Percentiles rank a stretch among this genome's conserved stretches.
Conservation (phyloP, 2,888 invertebrate genomes). For the Rhagium mordax region DNA sequence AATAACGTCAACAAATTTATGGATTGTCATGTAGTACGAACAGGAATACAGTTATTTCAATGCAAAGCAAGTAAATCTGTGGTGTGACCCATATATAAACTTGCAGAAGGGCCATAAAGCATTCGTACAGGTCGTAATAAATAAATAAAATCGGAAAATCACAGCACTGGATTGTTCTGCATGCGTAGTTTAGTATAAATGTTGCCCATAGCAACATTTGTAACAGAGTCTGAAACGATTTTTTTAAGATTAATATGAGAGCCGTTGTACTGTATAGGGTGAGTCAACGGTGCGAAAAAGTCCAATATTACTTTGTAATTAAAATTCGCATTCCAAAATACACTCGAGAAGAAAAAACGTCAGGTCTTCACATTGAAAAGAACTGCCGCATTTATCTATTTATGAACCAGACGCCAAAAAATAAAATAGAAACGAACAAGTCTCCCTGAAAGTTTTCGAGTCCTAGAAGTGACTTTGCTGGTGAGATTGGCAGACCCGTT, state of each 20-base stretch:
- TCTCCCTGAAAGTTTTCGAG: not conserved
- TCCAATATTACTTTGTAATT: too few relatives aligned
- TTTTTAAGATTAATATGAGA: too few relatives aligned
- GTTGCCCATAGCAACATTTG: not conserved
- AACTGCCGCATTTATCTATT: not conserved
- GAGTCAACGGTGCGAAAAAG: too few relatives aligned
- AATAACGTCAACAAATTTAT: constrained; percentile 59
- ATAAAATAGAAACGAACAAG: not conserved
- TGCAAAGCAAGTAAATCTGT: constrained; percentile 26
- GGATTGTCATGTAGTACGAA: constrained; percentile 42
- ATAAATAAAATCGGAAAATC: constrained; percentile 7
- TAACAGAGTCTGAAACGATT: too few relatives aligned
- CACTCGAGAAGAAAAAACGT: too few relatives aligned
- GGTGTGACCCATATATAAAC: constrained; percentile 32
- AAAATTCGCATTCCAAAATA: too few relatives aligned
- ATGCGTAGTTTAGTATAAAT: not conserved
- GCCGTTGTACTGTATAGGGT: too few relatives aligned
- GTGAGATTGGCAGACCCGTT: not conserved
- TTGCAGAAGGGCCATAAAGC: constrained; percentile 26
- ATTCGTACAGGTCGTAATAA: constrained; percentile 28
- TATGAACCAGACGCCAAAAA: not conserved
- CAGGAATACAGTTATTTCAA: constrained; percentile 13
- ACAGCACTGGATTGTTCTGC: not conserved
- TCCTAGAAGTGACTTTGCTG: not conserved
- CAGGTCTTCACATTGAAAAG: too few relatives aligned